phyloP scores from a whole-genome alignment of 2,888 invertebrate genomes.

The Tachystola acroxantha region DNA sequence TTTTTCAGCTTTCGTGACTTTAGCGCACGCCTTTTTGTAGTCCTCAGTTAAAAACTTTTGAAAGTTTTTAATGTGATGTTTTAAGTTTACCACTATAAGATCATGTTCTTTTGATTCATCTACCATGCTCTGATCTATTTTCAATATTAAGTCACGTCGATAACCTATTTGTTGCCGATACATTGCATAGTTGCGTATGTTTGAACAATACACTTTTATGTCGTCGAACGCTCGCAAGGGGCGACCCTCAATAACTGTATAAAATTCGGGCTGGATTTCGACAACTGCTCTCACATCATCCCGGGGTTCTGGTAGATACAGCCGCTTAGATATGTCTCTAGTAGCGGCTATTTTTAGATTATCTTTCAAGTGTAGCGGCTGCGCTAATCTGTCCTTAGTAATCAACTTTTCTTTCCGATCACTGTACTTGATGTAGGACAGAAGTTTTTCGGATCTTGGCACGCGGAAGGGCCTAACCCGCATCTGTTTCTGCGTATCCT shows the following conservation, averaged over 20 bases:
- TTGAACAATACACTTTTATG: slow-evolving; percentile 75
- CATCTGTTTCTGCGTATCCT: slow-evolving; percentile 29
- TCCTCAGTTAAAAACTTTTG: slow-evolving; percentile 68
- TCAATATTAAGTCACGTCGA: slow-evolving; percentile 56
- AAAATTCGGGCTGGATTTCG: slow-evolving; percentile 82
- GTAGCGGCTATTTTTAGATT: slow-evolving; percentile 61
- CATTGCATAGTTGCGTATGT: slow-evolving; percentile 70
- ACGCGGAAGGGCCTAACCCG: slow-evolving; percentile 46
- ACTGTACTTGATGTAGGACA: slow-evolving; percentile 67
- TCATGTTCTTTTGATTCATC: slow-evolving; percentile 52
- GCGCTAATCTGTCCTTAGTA: slow-evolving; percentile 36
- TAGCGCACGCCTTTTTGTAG: slow-evolving; percentile 58
- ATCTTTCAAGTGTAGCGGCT: slow-evolving; percentile 58
- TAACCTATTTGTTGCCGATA: slow-evolving; percentile 70
- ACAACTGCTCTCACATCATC: slow-evolving; percentile 78
- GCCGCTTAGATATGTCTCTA: slow-evolving; percentile 74
- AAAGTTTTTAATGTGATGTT: slow-evolving; percentile 59
- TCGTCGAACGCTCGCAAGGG: slow-evolving; percentile 78
- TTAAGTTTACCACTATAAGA: slow-evolving; percentile 45
- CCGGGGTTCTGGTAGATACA: slow-evolving; percentile 76
- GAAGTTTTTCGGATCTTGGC: slow-evolving; percentile 59
- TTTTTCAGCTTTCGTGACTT: slow-evolving; percentile 53
- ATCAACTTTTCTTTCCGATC: slow-evolving; percentile 55
- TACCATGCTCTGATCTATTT: slow-evolving; percentile 47
- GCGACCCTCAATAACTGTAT: slow-evolving; percentile 79